Evolutionary conservation across 2,797 vertebrate genomes (phyloP), one percentile per base, ranked within the genome.

Genomic region (Chelon auratus): DNA sequence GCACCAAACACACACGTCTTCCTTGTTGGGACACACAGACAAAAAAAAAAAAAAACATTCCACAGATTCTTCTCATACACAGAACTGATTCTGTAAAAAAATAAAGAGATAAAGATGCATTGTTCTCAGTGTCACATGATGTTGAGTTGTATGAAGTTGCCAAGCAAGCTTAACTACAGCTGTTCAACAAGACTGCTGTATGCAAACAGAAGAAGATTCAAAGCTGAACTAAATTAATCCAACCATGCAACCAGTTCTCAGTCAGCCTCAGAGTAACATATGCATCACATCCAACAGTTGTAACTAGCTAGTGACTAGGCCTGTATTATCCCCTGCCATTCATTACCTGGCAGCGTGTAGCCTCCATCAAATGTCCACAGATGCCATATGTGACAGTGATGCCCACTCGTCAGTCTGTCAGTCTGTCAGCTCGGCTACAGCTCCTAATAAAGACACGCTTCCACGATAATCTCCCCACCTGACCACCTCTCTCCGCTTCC

Each of bases 301-400:
- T 58, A 50, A 1, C 26, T 48, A 48, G 48, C 56, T 80, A 55
- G 75, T 62, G 37, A 33, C 53, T 36, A 2, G 58, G 48, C 53
- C 58, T 50, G 3, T 14, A 58, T 73, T 54, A 66, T 78, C 74
- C 52, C 69, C 64, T 77, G 63, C 39, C 68, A 48, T 60, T 62
- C 68, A 33, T 88, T 91, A 93, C 92, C 91, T 93, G 86, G 61
- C 77, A 79, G 74, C 40, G 50, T 60, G 78, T 17, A 36, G 80
- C 60, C 64, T 86, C 83, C 82, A 68, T 89, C 85, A 90, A 68
- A 81, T 15, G 62, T 86, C 73, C 74, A 75, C 83, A 84, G 72
- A 75, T 84, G 86, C 78, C 88, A 80, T 45, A 67, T 76, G 62
- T 73, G 83, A 83, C 72, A 45, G 75, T 7, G 43, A 73, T 56